Evolutionary conservation across 2,888 invertebrate species (phyloP), one percentile per base, ranked within the genome.

Genomic region (Latrodectus elegans): DNA sequence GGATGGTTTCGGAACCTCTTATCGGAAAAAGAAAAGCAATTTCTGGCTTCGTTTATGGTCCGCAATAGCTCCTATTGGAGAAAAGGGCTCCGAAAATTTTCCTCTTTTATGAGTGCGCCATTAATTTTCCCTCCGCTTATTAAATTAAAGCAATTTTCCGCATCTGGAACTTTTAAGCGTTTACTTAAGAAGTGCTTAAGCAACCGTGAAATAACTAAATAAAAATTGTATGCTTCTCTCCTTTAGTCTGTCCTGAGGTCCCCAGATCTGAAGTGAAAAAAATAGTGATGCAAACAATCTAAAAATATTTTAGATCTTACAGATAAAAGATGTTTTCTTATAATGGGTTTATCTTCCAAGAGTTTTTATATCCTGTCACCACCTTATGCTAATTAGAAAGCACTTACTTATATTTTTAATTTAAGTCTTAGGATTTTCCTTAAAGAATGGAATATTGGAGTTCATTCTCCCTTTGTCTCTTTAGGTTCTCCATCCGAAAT

Each of bases 141-240:
- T 84, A 84, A 84, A 77, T 77, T 84, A 84, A 84, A 84, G 84
- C 84, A 84, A 84, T 84, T 84, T 84, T 84, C 84, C 76, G 76
- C 84, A 77, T 84, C 84, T 77, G 76, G 76, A 77, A 77, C 71
- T 70, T 65, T 84, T 71, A 72, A 76, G 81, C 84, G 72, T 84
- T 84, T 77, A 77, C 84, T 84, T 72, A 77, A 84, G 77, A 84
- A 84, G 77, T 84, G 84, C 84, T 84, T 84, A 77, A 77, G 84
- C 84, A 84, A 72, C 84, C 84, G 60, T 84, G 72, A 76, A 84
- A 84, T 84, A 83, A 84, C 84, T 71, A 77, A 84, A 84, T 84
- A 84, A 77, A 84, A 84, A 84, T 72, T 75, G 67, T 60, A 60
- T 60, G 60, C 60, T 15, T 60, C 80, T 15, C 12, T 64, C 64